phyloP scores from a whole-genome alignment of 2,888 invertebrate species.

The Drosophila anomalata region DNA sequence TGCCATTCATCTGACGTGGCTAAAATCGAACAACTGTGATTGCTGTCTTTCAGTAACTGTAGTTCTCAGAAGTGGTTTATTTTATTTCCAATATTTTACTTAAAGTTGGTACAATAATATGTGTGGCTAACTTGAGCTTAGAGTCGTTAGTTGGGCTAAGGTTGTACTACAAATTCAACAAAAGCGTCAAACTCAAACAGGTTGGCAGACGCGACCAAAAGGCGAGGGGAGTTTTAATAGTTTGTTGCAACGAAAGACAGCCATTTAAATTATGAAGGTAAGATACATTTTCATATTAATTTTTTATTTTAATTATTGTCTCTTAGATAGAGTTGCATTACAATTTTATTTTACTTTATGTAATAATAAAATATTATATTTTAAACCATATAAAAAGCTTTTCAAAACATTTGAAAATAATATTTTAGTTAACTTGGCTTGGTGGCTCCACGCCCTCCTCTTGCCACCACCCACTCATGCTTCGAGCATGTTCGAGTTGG shows the following conservation, averaged over 20 bases:
- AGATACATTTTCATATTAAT: background rate
- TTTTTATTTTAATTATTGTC: background rate
- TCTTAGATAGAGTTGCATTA: background rate
- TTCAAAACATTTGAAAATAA: too few species aligned
- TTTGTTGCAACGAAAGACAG: background rate
- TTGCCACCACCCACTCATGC: background rate
- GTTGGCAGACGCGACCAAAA: constrained; percentile 43
- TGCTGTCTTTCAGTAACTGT: background rate
- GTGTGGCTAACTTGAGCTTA: background rate
- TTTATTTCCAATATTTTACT: constrained; percentile 1
- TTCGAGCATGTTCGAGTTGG: constrained; percentile 25
- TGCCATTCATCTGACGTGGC: background rate
- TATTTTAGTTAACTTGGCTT: too few species aligned
- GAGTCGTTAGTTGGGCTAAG: background rate
- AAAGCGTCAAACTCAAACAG: constrained; percentile 59
- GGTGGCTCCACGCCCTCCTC: background rate
- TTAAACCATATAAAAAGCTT: too few species aligned
- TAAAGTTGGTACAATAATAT: background rate
- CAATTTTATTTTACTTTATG: too few species aligned
- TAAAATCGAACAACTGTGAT: constrained; percentile 20
- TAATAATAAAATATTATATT: too few species aligned
- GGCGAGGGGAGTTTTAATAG: background rate
- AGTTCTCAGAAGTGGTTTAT: background rate
- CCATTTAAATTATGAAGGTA: too few species aligned
- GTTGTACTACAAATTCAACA: constrained; percentile 43